Conservation (phyloP, 2,113 vertebrate genomes). For the Miniopterus natalensis region DNA sequence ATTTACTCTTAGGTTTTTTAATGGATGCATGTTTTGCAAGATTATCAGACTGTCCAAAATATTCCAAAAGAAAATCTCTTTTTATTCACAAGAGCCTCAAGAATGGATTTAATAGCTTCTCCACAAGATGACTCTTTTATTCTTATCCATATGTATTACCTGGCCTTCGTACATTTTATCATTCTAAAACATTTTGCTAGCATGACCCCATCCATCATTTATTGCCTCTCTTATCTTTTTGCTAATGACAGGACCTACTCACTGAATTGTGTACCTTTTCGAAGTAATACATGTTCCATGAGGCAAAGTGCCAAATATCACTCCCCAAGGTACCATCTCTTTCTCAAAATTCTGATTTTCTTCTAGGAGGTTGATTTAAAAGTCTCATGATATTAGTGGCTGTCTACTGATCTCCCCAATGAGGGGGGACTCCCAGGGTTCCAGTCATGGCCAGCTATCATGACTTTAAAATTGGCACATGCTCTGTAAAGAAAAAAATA, state of each 20-base stretch:
- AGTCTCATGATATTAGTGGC: conserved; percentile 16
- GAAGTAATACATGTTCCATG: conserved; percentile 66
- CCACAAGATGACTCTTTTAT: conserved; percentile 27
- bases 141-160: conserved; percentile 71
- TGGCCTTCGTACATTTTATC: conserved; percentile 59
- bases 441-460: neutral
- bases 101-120: conserved; percentile 54
- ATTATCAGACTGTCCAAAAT: neutral
- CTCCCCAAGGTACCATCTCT: conserved; percentile 43
- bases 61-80: conserved; percentile 29
- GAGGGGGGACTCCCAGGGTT: neutral
- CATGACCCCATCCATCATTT: conserved; percentile 74
- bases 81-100: conserved; percentile 50
- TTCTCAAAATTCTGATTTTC: conserved; percentile 65
- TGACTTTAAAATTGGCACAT: conserved; percentile 23
- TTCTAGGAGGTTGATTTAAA: conserved; percentile 67
- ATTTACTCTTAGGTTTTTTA: conserved; percentile 59
- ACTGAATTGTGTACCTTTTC: conserved; percentile 64
- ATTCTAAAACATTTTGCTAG: conserved; percentile 66
- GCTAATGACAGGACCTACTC: conserved; percentile 45
- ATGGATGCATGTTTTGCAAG: conserved; percentile 51
- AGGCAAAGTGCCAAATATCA: conserved; percentile 60
- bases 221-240: conserved; percentile 64
- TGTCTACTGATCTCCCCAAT: conserved; percentile 11
- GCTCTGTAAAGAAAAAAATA: conserved; percentile 37